Evolutionary conservation across 2,888 invertebrate species (phyloP), one percentile per base, ranked within the genome.

Genomic region (Cephalotes varians): DNA sequence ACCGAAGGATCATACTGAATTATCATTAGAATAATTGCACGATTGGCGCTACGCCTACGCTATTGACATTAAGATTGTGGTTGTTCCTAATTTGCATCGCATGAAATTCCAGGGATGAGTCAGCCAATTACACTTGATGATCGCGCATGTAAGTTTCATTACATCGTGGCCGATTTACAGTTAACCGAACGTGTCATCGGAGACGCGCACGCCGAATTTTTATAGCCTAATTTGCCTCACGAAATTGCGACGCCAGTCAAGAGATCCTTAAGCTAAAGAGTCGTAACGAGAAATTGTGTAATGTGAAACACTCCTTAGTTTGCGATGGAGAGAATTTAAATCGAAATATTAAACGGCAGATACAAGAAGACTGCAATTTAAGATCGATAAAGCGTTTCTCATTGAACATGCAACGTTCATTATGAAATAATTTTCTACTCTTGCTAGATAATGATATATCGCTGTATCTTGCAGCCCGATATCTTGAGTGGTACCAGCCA

Each of bases 1-100:
- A 77, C 81, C 73, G 84, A 81, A 84, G 62, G 80, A 72, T 79
- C 56, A 79, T 80, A 85, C 85, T 85, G 83, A 82, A 84, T 88
- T 88, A 85, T 87, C 87, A 74, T 82, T 10, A 81, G 65, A 73
- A 65, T 67, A 77, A 84, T 80, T 65, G 69, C 72, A 28, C 37
- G 69, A 58, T 67, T 25, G 73, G 69, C 60, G 71, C 62, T 81
- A 84, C 85, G 84, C 87, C 87, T 69, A 86, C 83, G 80, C 77
- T 65, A 77, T 77, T 72, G 67, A 56, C 83, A 65, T 76, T 44
- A 58, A 67, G 60, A 60, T 62, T 51, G 51, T 12, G 54, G 10
- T 40, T 56, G 49, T 76, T 44, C 65, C 67, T 82, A 82, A 47
- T 65, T 64, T 71, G 62, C 82, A 79, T 73, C 51, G 60, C 67